These are phyloP conservation scores for Nicator chloris DNA, from an alignment of 2,113 vertebrate genomes.

Conservation along the genomic window DNA sequence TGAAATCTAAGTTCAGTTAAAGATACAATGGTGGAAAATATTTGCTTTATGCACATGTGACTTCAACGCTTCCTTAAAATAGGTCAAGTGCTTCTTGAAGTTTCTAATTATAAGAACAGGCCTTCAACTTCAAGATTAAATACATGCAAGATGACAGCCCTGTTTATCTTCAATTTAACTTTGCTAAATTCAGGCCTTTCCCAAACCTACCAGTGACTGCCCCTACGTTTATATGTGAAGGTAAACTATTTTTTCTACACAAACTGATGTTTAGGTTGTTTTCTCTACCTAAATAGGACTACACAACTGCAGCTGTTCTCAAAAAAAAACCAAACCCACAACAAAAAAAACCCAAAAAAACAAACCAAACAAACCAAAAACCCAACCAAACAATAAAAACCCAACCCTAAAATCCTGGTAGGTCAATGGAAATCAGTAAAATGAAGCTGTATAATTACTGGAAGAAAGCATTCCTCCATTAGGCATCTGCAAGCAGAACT, in stretches of 20 bases:
- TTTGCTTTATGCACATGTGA: background rate
- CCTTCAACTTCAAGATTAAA: conserved; percentile 17
- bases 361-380: background rate
- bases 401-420: background rate
- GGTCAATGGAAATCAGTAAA: conserved; percentile 48
- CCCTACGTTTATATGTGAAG: background rate
- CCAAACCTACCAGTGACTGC: background rate
- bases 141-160: background rate
- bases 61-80: conserved; percentile 22
- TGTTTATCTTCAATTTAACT: conserved; percentile 21
- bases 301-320: background rate
- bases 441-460: conserved; percentile 64
- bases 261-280: background rate
- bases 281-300: background rate
- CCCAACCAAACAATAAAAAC: background rate
- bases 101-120: conserved; percentile 57
- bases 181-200: background rate
- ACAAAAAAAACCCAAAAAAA: too few species aligned
- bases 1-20: background rate
- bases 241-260: background rate
- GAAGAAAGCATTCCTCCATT: conserved; percentile 64
- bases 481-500: conserved; percentile 69
- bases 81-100: conserved; percentile 47
- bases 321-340: too few species aligned
- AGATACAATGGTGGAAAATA: conserved; percentile 9